These are phyloP conservation scores for Leptinotarsa defecta DNA, from an alignment of 1,140 invertebrate genomes.

Conservation along the genomic window DNA sequence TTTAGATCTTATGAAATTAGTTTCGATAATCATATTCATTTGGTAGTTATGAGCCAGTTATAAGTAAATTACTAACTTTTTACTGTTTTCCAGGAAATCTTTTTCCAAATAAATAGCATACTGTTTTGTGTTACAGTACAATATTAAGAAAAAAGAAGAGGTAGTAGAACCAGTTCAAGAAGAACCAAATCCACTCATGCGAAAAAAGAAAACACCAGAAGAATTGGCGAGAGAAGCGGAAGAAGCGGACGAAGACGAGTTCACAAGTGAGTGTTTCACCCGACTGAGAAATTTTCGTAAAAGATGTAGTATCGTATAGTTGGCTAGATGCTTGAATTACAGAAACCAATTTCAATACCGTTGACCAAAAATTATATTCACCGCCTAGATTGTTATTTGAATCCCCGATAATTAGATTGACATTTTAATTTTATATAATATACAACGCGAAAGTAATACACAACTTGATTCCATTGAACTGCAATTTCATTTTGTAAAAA, in stretches of 20 bases:
- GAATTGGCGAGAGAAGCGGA: slow-evolving; percentile 94
- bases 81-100: no score
- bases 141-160: slow-evolving; percentile 94
- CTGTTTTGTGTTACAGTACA: slow-evolving; percentile 77
- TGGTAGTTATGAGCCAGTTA: no score
- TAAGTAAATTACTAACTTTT: no score
- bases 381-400: no score
- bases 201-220: slow-evolving; percentile 97
- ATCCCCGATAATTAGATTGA: no score
- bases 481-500: no score
- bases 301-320: slow-evolving; percentile 48
- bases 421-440: no score
- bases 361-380: no score
- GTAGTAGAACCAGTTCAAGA: slow-evolving; percentile 77
- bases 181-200: slow-evolving; percentile 87
- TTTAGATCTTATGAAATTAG: no score
- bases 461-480: no score
- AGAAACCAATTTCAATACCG: background rate
- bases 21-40: no score
- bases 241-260: slow-evolving; percentile 92
- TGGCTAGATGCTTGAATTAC: background rate
- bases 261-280: slow-evolving; percentile 82
- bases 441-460: no score
- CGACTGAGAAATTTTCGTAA: slow-evolving; percentile 46
- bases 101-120: background rate